phyloP scores from a whole-genome alignment of 2,113 vertebrate genomes.

The Semnornis frantzii region DNA sequence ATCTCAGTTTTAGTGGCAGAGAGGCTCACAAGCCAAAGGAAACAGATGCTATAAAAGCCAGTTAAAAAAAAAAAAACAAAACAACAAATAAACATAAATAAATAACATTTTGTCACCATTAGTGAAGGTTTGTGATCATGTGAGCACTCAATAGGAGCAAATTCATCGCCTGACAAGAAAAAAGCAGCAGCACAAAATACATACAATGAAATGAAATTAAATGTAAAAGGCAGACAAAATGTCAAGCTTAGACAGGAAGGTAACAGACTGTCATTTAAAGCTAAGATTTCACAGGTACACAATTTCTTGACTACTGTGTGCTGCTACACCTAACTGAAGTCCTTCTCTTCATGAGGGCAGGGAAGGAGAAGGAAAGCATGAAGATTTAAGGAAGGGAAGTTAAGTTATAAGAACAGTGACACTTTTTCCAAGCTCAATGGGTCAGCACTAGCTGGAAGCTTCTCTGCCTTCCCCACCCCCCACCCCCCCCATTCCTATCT shows the following conservation, averaged over 20 bases:
- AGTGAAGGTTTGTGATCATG: conserved; percentile 48
- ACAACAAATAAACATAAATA: conserved; percentile 67
- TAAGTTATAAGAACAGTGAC: background rate
- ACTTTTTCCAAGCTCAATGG: background rate
- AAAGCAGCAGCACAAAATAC: background rate
- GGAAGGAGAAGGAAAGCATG: background rate
- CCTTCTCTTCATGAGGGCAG: background rate
- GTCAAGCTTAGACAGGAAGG: background rate
- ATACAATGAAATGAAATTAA: background rate
- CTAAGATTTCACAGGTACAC: rapidly evolving
- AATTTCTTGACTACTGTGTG: background rate
- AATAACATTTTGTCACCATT: conserved; percentile 69
- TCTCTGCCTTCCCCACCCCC: too few species aligned
- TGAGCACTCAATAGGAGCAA: conserved; percentile 14
- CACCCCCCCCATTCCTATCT: background rate
- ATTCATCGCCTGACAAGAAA: background rate
- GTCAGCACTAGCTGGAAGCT: background rate
- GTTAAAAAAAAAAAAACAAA: background rate
- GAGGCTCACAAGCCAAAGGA: conserved; percentile 54
- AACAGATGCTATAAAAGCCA: conserved; percentile 69
- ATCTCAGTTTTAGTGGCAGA: conserved; percentile 21
- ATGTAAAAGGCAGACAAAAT: background rate
- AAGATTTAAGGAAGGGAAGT: background rate
- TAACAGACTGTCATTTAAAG: background rate
- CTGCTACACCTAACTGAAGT: background rate